Base-by-base conservation (phyloP, 1,140 invertebrate species). In the Drosophila subpulchrella region DNA sequence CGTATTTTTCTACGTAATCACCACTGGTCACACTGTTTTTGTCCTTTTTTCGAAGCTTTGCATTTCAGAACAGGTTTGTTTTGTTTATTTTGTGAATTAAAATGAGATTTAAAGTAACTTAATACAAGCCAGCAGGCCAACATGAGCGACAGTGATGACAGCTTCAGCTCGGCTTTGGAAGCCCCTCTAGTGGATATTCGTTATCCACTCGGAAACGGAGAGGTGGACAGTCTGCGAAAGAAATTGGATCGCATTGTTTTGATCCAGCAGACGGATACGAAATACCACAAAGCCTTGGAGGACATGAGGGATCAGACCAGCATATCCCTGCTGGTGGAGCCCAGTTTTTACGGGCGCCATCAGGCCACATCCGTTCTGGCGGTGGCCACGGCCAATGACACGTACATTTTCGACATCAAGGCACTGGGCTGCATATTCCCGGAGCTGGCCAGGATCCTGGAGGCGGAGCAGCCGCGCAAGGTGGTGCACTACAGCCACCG, bases 401-500 rank as follows among this genome's bases (percentile, higher is more conserved):
- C 70, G 0, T 86, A 86, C 30, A 17, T 86, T 4, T 81, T 86
- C 20, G 82, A 85, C 54, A 36, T 86, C 0, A 38, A 53, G 13
- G 68, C 78, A 0, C 41, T 85, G n/a, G 82, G 78, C 38, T 12
- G 12, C 0, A 67, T 85, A 27, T 78, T 60, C 6, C 62, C 47
- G 6, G 68, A 75, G n/a, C n/a, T 85, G 27, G 32, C 39, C 4
- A 7, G 7, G 24, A 32, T 85, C 7, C 39, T 85, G 13, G 58
- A 75, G 3, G 78, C 75, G 0, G 30, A 71, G 7, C 30, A 13
- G 36, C 82, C 82, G 0, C 34, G 62, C 5, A 85, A 85, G 27
- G 46, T 85, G 47, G 56, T 85, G 54, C 82, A 85, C 50, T 86
- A 85, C 17, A 60, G 78, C 12, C 78, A 85, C 44, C 82, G 82